phyloP scores from a whole-genome alignment of 2,797 vertebrate genomes.

The Parauchenoglanis ngamensis region DNA sequence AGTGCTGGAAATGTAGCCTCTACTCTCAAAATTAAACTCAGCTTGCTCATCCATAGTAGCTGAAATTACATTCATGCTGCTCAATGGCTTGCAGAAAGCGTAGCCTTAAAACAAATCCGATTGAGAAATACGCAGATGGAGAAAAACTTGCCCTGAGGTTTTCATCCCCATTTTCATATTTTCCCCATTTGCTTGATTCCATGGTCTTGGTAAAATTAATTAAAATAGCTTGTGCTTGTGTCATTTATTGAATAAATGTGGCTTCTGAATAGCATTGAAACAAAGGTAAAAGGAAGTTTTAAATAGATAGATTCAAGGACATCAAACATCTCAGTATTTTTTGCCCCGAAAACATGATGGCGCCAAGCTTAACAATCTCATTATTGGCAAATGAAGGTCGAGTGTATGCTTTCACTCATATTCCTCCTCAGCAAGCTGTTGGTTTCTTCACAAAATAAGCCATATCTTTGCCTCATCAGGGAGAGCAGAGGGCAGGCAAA shows the following conservation, averaged over 20 bases:
- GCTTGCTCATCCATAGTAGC: slow-evolving; percentile 8
- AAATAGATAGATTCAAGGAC: neutral
- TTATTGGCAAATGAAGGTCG: slow-evolving; percentile 39
- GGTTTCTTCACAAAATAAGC: slow-evolving; percentile 37
- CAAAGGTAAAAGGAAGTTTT: neutral
- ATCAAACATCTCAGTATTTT: neutral
- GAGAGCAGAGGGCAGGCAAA: slow-evolving; percentile 32
- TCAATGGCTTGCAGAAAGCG: slow-evolving; percentile 1
- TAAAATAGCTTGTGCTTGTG: slow-evolving; percentile 17
- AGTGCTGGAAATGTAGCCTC: slow-evolving; percentile 22
- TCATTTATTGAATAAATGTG: slow-evolving; percentile 5
- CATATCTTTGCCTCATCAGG: slow-evolving; percentile 46
- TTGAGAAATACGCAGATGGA: slow-evolving; percentile 6
- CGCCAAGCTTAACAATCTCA: slow-evolving; percentile 43
- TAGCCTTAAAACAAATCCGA: slow-evolving; percentile 30
- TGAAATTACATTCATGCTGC: slow-evolving; percentile 17
- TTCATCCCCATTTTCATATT: slow-evolving; percentile 39
- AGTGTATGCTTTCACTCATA: slow-evolving; percentile 21
- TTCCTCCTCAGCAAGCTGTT: slow-evolving; percentile 38
- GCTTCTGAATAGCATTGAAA: neutral
- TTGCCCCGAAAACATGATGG: slow-evolving; percentile 17
- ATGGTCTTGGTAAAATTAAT: neutral
- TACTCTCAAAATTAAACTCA: neutral
- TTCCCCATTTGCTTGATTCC: slow-evolving; percentile 23
- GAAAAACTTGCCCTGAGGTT: slow-evolving; percentile 10